These are phyloP conservation scores for Centruroides sculpturatus DNA, from an alignment of 1,140 invertebrate genomes.

Conservation along the genomic window DNA sequence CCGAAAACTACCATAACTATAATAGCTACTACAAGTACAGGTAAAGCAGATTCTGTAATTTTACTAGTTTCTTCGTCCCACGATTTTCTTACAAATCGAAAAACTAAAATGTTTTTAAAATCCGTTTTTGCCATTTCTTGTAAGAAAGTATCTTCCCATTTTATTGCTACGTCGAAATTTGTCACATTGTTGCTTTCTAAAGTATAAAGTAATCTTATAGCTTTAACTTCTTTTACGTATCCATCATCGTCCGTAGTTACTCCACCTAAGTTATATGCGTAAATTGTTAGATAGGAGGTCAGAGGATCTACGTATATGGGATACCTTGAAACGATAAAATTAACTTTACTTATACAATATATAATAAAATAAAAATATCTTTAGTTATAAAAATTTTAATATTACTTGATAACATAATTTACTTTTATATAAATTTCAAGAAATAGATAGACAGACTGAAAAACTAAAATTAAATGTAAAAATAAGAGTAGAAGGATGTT, in stretches of 20 bases:
- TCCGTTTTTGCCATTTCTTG: slow-evolving; percentile 52
- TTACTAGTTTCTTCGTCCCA: slow-evolving; percentile 73
- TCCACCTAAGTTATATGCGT: slow-evolving; percentile 73
- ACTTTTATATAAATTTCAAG: too few species aligned
- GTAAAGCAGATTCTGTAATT: slow-evolving; percentile 71
- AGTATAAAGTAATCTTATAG: slow-evolving; percentile 71
- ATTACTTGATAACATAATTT: too few species aligned
- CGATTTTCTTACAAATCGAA: slow-evolving; percentile 68
- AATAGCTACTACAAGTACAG: slow-evolving; percentile 73
- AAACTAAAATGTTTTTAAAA: slow-evolving; percentile 64
- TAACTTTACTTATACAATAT: slow-evolving; percentile 14
- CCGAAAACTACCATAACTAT: slow-evolving; percentile 49
- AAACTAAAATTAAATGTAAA: too few species aligned
- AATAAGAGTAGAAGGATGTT: too few species aligned
- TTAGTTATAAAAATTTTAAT: too few species aligned
- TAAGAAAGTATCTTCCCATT: slow-evolving; percentile 73
- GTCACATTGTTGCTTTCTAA: slow-evolving; percentile 54
- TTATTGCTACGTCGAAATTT: slow-evolving; percentile 59
- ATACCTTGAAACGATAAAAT: slow-evolving; percentile 55
- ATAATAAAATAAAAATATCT: too few species aligned
- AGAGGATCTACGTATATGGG: slow-evolving; percentile 73
- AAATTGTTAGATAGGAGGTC: slow-evolving; percentile 63
- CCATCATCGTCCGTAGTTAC: slow-evolving; percentile 53
- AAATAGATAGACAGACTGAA: too few species aligned
- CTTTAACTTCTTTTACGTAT: slow-evolving; percentile 54